phyloP scores from a whole-genome alignment of 64 coral and sea anemone genomes.

The Anthopleura sola region DNA sequence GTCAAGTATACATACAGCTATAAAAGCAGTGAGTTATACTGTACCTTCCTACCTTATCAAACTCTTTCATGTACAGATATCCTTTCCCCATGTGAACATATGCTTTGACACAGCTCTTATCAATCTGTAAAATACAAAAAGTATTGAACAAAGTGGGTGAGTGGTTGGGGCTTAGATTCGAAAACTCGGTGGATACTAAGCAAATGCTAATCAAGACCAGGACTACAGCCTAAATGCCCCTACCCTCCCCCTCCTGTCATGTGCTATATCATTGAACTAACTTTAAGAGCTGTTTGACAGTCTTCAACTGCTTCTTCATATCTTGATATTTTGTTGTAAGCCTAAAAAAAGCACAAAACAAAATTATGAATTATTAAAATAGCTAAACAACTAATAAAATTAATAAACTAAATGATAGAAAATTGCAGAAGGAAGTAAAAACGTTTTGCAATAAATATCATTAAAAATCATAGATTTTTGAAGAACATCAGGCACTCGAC shows the following conservation, averaged over 20 bases:
- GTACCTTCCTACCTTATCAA: slow-evolving; percentile 19
- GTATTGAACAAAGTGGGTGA: not conserved
- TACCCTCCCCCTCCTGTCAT: too few species aligned
- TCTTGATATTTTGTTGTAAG: not conserved
- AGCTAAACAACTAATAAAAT: not conserved
- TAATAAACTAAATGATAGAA: not conserved
- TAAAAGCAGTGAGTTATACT: too few species aligned
- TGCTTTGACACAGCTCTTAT: not conserved
- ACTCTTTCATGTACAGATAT: not conserved
- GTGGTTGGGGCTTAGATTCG: too few species aligned
- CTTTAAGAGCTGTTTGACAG: slow-evolving; percentile 17
- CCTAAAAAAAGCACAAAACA: not conserved
- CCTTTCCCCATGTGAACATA: slow-evolving; percentile 22
- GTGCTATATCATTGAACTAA: not conserved
- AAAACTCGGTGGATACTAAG: too few species aligned
- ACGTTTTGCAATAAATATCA: not conserved
- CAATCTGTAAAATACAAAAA: not conserved
- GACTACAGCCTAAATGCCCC: too few species aligned
- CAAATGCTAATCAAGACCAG: too few species aligned
- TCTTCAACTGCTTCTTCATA: not conserved
- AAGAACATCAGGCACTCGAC: not conserved
- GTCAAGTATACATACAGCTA: too few species aligned
- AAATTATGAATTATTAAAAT: not conserved
- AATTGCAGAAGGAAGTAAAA: not conserved
- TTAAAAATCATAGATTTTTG: too few species aligned